phyloP scores from a whole-genome alignment of 2,113 vertebrate genomes.

The Erinaceus europaeus region DNA sequence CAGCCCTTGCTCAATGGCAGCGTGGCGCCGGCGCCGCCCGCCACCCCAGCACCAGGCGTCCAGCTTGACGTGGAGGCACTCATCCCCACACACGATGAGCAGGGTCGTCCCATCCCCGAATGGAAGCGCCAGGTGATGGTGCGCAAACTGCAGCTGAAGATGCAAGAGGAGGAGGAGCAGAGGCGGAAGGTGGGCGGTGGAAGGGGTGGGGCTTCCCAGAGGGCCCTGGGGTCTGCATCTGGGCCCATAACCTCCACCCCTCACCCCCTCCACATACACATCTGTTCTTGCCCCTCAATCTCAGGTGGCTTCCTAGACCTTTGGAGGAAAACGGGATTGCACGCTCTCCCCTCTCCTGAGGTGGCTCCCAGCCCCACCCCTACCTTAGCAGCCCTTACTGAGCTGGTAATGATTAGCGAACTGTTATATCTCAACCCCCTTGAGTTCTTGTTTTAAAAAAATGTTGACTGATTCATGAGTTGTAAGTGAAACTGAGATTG shows the following conservation, averaged over 20 bases:
- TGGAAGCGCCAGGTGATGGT: constrained; percentile 98
- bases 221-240: background rate
- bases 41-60: constrained; percentile 73
- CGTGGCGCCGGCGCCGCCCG: constrained; percentile 58
- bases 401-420: background rate
- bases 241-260: fast-evolving
- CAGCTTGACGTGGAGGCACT: constrained; percentile 87
- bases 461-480: background rate
- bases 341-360: background rate
- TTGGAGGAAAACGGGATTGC: background rate
- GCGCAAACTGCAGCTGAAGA: constrained; percentile 94
- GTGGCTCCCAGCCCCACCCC: background rate
- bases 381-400: background rate
- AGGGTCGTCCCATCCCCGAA: constrained; percentile 92
- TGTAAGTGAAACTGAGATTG: background rate
- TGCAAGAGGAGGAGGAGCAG: constrained; percentile 96
- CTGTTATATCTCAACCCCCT: background rate
- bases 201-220: background rate
- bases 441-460: background rate
- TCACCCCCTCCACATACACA: fast-evolving
- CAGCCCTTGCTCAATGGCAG: constrained; percentile 90
- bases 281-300: background rate
- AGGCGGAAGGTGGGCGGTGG: constrained; percentile 88
- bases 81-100: constrained; percentile 93
- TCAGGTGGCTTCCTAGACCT: background rate